Evolutionary conservation across 2,797 vertebrate genomes (phyloP).

Genomic region (Crocodylus rhombifer): DNA sequence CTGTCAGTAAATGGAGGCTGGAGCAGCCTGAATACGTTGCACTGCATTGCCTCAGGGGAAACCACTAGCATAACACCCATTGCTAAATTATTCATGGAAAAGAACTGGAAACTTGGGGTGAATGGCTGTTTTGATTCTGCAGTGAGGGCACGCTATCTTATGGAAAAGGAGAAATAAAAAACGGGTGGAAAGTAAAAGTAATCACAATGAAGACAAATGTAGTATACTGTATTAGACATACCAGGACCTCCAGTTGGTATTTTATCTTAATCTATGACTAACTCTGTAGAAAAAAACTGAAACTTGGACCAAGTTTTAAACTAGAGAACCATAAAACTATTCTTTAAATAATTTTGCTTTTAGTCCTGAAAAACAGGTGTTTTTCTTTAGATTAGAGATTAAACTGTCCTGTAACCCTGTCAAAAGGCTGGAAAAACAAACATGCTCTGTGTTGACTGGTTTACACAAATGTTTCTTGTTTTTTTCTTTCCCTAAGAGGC

Average conservation of each 20-base stretch:
- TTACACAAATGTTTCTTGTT: too few relatives aligned
- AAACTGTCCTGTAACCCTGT: too few relatives aligned
- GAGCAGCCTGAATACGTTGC: background rate
- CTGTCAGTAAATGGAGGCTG: background rate
- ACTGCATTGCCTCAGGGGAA: background rate
- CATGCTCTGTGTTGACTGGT: too few relatives aligned
- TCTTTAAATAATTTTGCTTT: background rate
- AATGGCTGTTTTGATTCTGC: background rate
- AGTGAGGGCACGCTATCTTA: background rate
- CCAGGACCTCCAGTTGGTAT: too few relatives aligned
- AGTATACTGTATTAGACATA: too few relatives aligned
- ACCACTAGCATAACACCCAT: background rate
- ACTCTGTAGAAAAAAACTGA: background rate
- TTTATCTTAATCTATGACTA: background rate
- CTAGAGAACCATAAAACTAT: background rate
- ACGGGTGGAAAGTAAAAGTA: background rate
- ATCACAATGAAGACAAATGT: background rate
- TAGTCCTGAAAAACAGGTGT: background rate
- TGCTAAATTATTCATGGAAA: background rate
- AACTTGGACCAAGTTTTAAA: background rate
- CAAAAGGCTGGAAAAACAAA: too few relatives aligned
- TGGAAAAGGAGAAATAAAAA: background rate
- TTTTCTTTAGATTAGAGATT: background rate
- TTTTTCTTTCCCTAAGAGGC: too few relatives aligned
- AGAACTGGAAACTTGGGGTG: rapidly evolving